Evolutionary conservation across 2,888 invertebrate genomes (phyloP).

Genomic region (Amblyjoppa fuscipennis): DNA sequence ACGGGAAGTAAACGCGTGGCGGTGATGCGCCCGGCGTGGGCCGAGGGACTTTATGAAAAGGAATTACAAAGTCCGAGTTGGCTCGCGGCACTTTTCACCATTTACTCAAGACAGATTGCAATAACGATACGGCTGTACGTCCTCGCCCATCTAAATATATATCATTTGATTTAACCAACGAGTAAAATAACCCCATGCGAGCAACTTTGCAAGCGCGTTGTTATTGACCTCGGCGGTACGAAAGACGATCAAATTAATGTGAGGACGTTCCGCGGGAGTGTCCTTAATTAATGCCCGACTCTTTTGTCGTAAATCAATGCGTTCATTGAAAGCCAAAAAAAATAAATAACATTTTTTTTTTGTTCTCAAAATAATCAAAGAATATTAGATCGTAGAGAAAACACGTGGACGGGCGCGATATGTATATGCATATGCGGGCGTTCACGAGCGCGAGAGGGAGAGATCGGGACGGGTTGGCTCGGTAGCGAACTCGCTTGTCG

Average conservation of each 20-base stretch:
- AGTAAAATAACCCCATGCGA: slow-evolving; percentile 25
- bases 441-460: not conserved
- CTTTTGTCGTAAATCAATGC: slow-evolving; percentile 30
- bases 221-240: slow-evolving; percentile 20
- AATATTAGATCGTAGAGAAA: slow-evolving; percentile 9
- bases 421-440: slow-evolving; percentile 5
- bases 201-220: not conserved
- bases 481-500: slow-evolving; percentile 71
- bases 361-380: not conserved
- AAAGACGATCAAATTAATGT: slow-evolving; percentile 48
- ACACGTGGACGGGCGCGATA: not conserved
- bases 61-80: slow-evolving; percentile 52
- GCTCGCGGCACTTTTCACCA: slow-evolving; percentile 60
- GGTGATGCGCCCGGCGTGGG: slow-evolving; percentile 48
- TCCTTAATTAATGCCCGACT: slow-evolving; percentile 42
- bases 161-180: slow-evolving; percentile 49
- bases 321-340: not conserved
- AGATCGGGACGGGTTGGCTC: slow-evolving; percentile 58
- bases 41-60: slow-evolving; percentile 55
- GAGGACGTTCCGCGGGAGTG: slow-evolving; percentile 23
- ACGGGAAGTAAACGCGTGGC: slow-evolving; percentile 31
- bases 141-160: slow-evolving; percentile 51
- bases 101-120: slow-evolving; percentile 56
- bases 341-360: too few relatives aligned
- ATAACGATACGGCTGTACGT: slow-evolving; percentile 29